Base-by-base conservation (phyloP, 2,797 vertebrate species). In the Sciurus carolinensis region DNA sequence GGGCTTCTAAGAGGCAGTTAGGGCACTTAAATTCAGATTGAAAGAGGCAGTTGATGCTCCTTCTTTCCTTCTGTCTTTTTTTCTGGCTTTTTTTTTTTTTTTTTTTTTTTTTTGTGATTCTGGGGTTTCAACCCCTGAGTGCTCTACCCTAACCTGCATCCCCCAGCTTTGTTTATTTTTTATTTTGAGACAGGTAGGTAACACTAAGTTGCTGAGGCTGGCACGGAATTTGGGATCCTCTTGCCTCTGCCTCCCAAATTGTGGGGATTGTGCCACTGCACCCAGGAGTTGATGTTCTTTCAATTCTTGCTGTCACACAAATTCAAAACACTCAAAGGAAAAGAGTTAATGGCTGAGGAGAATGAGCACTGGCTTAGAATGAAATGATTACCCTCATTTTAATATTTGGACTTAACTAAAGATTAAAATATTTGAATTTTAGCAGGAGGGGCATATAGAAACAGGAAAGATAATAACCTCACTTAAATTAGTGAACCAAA, bases 401-500 rank as follows among this genome's bases (percentile, higher is more conserved):
- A 66, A 80, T 69, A 44, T 30, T 6, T 94, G 84, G 92, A 20
- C 73, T 83, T 80, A 33, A 75, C 26, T 8, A n/a, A 91, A 88
- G 50, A 50, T 54, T 26, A 67, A 80, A 82, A 39, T 85, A 90
- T 85, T 93, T 94, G 44, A 11, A 44, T 62, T 71, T 76, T 75
- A 62, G 1, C 17, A 11, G 2, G 4, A 14, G 4, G 26, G 3
- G 4, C 15, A 36, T 72, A 42, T 0, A 64, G 26, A 18, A 92
- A 69, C 5, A 93, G 24, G n/a, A 76, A 6, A 69, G 18, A 44
- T 57, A 59, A 79, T 28, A 94, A 7, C 10, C 67, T 77, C 79
- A 95, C 36, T 91, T 71, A 86, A 98, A 64, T 83, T 26, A 88
- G 73, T 96, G 93, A 77, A 86, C 84, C 13, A 96, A 96, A 94